Base-by-base conservation (phyloP, 2,797 vertebrate genomes). In the Characodon lateralis region DNA sequence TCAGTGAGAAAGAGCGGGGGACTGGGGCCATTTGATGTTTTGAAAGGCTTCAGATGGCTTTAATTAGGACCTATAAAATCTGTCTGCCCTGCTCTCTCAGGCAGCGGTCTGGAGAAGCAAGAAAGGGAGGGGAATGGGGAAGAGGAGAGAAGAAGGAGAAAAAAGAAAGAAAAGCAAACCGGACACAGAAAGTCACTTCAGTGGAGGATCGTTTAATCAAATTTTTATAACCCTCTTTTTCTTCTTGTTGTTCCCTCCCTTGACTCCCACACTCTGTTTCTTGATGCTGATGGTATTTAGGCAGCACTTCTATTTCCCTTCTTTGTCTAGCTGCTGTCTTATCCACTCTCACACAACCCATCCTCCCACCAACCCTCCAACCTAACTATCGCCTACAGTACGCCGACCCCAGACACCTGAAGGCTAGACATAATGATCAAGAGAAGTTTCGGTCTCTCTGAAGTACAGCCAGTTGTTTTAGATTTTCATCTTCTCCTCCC, bases 361-460 rank as follows among this genome's bases (percentile, higher is more conserved):
- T 74, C 86, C 86, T 77, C 81, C 83, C 86, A 75, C 84, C 88
- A 81, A 93, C 71, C 95, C 95, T 95, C 96, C 4, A 95, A 87
- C 88, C 95, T 92, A 94, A 92, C 93, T 92, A 79, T 96, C 94
- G 94, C 95, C 95, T 95, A 94, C 95, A 95, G 94, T 94, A 93
- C 85, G 77, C 75, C 87, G 51, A 76, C 90, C 93, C 89, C 93
- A 97, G 96, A 97, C 97, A 98, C 97, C 97, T 98, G 97, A 98
- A 97, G 96, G 95, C 96, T 95, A 96, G 96, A 97, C 97, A 96
- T 96, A 97, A 97, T 96, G 97, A 97, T 97, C 97, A 96, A 91
- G 95, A 97, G 96, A 96, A 96, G 96, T 96, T 94, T 93, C 95
- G 94, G 96, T 95, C 96, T 93, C 96, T 96, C 96, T 97, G 95